Conservation (phyloP, 2,888 invertebrate genomes). For the Coenonympha glycerion region DNA sequence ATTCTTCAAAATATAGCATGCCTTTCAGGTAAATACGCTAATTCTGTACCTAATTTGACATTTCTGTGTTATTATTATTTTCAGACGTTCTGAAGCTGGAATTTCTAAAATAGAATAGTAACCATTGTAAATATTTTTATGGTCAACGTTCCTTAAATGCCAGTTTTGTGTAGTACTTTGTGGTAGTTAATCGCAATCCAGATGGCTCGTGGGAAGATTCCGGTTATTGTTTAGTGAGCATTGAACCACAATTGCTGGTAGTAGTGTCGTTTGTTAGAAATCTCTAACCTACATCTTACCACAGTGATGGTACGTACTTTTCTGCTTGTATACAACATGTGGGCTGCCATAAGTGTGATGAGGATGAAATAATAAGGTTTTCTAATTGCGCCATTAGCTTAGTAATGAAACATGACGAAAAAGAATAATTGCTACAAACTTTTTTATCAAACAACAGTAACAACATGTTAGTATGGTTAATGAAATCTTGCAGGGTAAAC, state of each 20-base stretch:
- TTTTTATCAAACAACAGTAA: background rate
- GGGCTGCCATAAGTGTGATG: slow-evolving; percentile 12
- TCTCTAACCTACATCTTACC: slow-evolving; percentile 17
- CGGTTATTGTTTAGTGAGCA: slow-evolving; percentile 42
- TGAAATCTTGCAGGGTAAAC: too few relatives aligned
- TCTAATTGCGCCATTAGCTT: background rate
- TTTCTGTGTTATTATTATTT: too few relatives aligned
- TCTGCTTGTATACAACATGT: background rate
- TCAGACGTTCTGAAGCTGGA: too few relatives aligned
- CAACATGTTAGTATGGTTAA: too few relatives aligned
- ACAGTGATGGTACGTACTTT: background rate
- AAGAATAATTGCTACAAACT: too few relatives aligned
- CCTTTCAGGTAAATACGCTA: too few relatives aligned
- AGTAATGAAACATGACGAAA: too few relatives aligned
- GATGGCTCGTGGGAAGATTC: slow-evolving; percentile 46
- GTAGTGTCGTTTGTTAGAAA: slow-evolving; percentile 13
- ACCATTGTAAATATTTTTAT: slow-evolving; percentile 13
- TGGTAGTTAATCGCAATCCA: slow-evolving; percentile 36
- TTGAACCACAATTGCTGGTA: slow-evolving; percentile 17
- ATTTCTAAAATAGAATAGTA: too few relatives aligned
- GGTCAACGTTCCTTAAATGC: slow-evolving; percentile 21
- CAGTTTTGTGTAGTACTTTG: slow-evolving; percentile 27
- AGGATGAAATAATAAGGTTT: background rate
- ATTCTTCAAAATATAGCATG: too few relatives aligned
- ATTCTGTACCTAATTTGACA: too few relatives aligned